Base-by-base conservation (phyloP, 1,140 invertebrate genomes). In the Calosoma granatense region DNA sequence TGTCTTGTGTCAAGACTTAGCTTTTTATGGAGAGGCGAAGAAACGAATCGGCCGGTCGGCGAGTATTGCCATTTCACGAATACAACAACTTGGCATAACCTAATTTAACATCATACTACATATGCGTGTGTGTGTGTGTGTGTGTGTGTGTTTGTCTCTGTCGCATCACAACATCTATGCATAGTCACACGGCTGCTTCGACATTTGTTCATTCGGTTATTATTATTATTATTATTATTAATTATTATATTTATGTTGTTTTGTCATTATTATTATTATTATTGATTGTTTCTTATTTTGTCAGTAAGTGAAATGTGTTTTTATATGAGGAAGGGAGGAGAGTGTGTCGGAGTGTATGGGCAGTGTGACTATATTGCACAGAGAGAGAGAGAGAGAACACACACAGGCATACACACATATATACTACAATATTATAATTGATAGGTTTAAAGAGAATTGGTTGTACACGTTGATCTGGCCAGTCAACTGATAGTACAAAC, bases 401-500 rank as follows among this genome's bases (percentile, higher is more conserved):
- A n/a, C n/a, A n/a, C n/a, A n/a, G n/a, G n/a, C n/a, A n/a, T n/a
- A n/a, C n/a, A n/a, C n/a, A n/a, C n/a, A n/a, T n/a, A n/a, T n/a
- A n/a, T n/a, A n/a, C n/a, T n/a, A n/a, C n/a, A n/a, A n/a, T n/a
- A n/a, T n/a, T n/a, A n/a, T n/a, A n/a, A n/a, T n/a, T n/a, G n/a
- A n/a, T n/a, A n/a, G n/a, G n/a, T n/a, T n/a, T n/a, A n/a, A n/a
- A n/a, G n/a, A n/a, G n/a, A n/a, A n/a, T n/a, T n/a, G n/a, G n/a
- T n/a, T 3, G 41, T 36, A 36, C 17, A 47, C 41, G 41, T 17
- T 4, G 9, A 4, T 17, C 41, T 17, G 41, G 41, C 41, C 15
- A 47, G 41, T 47, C 41, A 47, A 47, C 41, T 64, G 60, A 70
- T 67, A 70, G 68, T 70, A 70, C 68, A 70, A 70, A 67, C 64